These are phyloP conservation scores for Poeciliopsis turrubarensis DNA, from an alignment of 2,113 vertebrate genomes.

Conservation along the genomic window DNA sequence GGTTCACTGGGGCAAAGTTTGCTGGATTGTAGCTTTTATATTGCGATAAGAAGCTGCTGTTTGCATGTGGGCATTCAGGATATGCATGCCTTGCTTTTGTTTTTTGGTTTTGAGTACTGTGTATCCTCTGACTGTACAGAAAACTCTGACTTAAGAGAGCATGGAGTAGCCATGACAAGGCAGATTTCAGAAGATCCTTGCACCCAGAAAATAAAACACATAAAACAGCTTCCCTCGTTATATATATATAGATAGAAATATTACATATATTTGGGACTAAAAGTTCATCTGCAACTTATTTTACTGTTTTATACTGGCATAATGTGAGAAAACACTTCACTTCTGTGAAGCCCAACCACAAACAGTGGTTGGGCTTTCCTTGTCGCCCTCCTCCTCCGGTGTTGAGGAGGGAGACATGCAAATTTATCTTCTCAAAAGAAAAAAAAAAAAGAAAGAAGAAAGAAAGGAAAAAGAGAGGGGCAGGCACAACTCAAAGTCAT, in stretches of 20 bases:
- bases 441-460: background rate
- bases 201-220: background rate
- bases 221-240: background rate
- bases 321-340: constrained; percentile 38
- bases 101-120: background rate
- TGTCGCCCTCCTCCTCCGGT: constrained; percentile 51
- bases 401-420: constrained; percentile 73
- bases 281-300: background rate
- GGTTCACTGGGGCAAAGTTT: background rate
- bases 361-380: constrained; percentile 49
- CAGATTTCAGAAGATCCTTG: background rate
- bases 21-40: background rate
- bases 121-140: background rate
- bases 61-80: background rate
- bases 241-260: too few species aligned
- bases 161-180: background rate
- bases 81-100: background rate
- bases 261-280: too few species aligned
- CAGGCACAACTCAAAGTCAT: constrained; percentile 55
- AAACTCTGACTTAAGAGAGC: background rate
- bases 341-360: background rate
- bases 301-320: background rate
- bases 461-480: constrained; percentile 40
- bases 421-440: constrained; percentile 53
- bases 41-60: background rate